Conservation (phyloP, 2,888 invertebrate genomes). For the Eristalinus aeneus region DNA sequence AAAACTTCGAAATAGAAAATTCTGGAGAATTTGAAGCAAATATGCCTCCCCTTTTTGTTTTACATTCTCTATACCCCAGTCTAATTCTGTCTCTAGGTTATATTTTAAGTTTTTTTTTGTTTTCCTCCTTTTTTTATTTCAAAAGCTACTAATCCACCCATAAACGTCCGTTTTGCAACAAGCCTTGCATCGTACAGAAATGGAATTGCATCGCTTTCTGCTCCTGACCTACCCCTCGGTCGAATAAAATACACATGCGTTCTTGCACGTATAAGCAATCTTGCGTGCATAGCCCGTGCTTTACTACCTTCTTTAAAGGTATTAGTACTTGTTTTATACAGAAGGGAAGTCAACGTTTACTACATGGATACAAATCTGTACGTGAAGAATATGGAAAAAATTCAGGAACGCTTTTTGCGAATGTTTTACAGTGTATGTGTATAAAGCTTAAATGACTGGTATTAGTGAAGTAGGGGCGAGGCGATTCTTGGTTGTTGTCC, state of each 20-base stretch:
- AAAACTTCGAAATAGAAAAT: conserved; percentile 12
- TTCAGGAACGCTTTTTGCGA: conserved; percentile 49
- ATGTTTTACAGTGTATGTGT: conserved; percentile 23
- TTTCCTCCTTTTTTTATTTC: not conserved
- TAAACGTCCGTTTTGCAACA: conserved; percentile 16
- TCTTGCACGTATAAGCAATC: not conserved
- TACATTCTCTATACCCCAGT: conserved; percentile 20
- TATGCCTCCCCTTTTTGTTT: not conserved
- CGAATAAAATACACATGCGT: not conserved
- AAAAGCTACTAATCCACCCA: conserved; percentile 25
- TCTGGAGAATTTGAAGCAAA: conserved; percentile 46
- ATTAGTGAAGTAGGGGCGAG: conserved; percentile 32
- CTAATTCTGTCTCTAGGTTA: conserved; percentile 70
- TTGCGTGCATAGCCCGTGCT: not conserved
- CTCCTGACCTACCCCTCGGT: conserved; percentile 70
- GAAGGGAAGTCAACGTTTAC: conserved; percentile 27
- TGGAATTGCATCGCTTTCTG: conserved; percentile 67
- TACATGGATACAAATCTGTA: conserved; percentile 5
- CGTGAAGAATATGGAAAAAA: conserved; percentile 33
- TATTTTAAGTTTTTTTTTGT: conserved; percentile 46
- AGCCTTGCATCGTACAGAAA: conserved; percentile 54
- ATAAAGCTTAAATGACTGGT: not conserved
- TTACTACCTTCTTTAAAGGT: not conserved
- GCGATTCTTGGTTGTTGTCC: conserved; percentile 74
- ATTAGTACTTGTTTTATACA: not conserved